These are phyloP conservation scores for Zaprionus bogoriensis DNA, from an alignment of 2,888 invertebrate species.

Conservation along the genomic window DNA sequence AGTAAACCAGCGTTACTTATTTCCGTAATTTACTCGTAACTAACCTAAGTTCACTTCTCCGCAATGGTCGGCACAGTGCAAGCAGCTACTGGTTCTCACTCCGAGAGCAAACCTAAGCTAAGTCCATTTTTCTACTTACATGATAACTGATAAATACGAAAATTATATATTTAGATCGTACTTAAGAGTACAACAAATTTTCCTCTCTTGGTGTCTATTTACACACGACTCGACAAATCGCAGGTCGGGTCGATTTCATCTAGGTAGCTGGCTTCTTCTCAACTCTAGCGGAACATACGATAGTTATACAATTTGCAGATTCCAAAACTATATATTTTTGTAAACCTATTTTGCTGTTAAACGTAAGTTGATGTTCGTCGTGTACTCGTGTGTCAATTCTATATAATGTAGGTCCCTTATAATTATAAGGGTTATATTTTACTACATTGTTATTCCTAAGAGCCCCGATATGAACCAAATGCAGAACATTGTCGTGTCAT, in stretches of 20 bases:
- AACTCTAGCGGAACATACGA: conserved; percentile 44
- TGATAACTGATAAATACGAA: conserved; percentile 25
- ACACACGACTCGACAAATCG: conserved; percentile 40
- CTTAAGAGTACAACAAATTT: conserved; percentile 39
- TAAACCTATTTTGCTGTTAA: conserved; percentile 66
- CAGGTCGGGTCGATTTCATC: conserved; percentile 56
- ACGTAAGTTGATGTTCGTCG: conserved; percentile 42
- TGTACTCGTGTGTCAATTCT: conserved; percentile 47
- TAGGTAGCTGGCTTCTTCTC: conserved; percentile 67
- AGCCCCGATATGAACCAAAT: conserved; percentile 26
- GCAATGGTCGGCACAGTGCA: conserved; percentile 63
- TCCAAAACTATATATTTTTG: conserved; percentile 74
- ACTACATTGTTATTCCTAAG: conserved; percentile 20
- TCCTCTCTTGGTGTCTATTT: conserved; percentile 80
- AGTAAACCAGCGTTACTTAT: no score
- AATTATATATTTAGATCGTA: conserved; percentile 46
- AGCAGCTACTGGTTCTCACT: conserved; percentile 56
- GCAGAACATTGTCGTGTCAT: conserved; percentile 53
- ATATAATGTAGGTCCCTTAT: conserved; percentile 37
- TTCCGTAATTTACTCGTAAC: background rate
- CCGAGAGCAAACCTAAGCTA: conserved; percentile 12
- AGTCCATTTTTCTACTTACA: conserved; percentile 48
- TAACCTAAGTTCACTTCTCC: conserved; percentile 26
- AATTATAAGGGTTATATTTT: conserved; percentile 37
- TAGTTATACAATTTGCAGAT: conserved; percentile 9